Base-by-base conservation (phyloP, 2,113 vertebrate genomes). In the Semicossyphus pulcher region DNA sequence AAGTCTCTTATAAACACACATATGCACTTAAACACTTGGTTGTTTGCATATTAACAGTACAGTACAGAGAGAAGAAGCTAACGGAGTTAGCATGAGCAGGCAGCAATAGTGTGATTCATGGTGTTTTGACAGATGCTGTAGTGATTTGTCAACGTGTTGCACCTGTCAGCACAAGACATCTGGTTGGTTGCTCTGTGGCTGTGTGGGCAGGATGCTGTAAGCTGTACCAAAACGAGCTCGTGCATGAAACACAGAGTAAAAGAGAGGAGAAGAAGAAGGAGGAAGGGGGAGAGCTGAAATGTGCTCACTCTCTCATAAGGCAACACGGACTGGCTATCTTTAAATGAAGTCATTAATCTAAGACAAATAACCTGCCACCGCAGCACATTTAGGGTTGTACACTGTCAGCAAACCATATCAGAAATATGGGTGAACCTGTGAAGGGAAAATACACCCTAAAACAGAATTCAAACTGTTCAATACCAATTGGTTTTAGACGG, bases 331-430 rank as follows among this genome's bases (percentile, higher is more conserved):
- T 28, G 7, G 56, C 59, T 59, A 51, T 68, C 67, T 58, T 28
- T 66, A 65, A 82, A 81, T 59, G 0, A 69, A 84, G 74, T 74
- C 25, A 75, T 83, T 61, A 53, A 77, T 89, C 56, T 53, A 26
- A 69, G 53, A 58, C 26, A 60, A 86, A 78, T 76, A 68, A 51
- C 31, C 66, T 72, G 68, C 57, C 77, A 66, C 51, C 62, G 61
- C 25, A 23, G 48, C 32, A 42, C 51, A 51, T 52, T 67, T 25
- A 72, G n/a, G 48, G 71, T 9, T 15, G 3, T 42, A 23, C 72
- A 60, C 54, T 6, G 31, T 47, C 45, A 57, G 53, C 25, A 66
- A 39, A 25, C 12, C 25, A 64, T 52, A 44, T 60, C 20, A 71
- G 48, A 56, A 74, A 76, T 51, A 60, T 10, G 26, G 32, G 16